These are phyloP conservation scores for Lophura nycthemera DNA, from an alignment of 2,113 vertebrate genomes.

Conservation along the genomic window DNA sequence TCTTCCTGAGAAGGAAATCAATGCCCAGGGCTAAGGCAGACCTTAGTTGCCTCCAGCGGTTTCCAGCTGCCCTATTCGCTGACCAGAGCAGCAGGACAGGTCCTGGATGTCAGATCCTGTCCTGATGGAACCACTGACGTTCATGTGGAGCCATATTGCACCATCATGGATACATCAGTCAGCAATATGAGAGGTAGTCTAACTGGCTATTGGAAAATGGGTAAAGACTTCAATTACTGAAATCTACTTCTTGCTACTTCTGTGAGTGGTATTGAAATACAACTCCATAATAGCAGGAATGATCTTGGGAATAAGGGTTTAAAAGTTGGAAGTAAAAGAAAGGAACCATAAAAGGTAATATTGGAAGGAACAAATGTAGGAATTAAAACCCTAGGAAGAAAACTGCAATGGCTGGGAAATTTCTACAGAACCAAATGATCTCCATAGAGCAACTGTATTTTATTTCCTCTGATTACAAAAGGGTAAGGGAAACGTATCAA, in stretches of 20 bases:
- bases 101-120: neutral
- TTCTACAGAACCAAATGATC: neutral
- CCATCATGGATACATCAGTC: neutral
- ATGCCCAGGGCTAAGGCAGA: accelerated
- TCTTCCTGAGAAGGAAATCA: accelerated
- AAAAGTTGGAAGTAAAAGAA: neutral
- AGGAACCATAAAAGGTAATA: neutral
- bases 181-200: neutral
- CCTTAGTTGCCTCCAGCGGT: neutral
- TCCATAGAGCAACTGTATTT: neutral
- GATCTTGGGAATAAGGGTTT: neutral
- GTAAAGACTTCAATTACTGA: neutral
- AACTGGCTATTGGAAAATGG: neutral
- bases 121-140: neutral
- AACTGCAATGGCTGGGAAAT: neutral
- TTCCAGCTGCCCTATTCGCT: neutral
- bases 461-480: neutral
- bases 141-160: neutral
- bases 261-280: neutral
- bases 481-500: neutral
- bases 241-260: neutral
- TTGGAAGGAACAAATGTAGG: neutral
- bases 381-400: neutral
- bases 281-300: neutral
- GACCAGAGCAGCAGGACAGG: neutral